Percentiles rank a stretch among this genome's conserved stretches.
phyloP scores from a whole-genome alignment of 2,888 invertebrate species.

The Biston betularia region DNA sequence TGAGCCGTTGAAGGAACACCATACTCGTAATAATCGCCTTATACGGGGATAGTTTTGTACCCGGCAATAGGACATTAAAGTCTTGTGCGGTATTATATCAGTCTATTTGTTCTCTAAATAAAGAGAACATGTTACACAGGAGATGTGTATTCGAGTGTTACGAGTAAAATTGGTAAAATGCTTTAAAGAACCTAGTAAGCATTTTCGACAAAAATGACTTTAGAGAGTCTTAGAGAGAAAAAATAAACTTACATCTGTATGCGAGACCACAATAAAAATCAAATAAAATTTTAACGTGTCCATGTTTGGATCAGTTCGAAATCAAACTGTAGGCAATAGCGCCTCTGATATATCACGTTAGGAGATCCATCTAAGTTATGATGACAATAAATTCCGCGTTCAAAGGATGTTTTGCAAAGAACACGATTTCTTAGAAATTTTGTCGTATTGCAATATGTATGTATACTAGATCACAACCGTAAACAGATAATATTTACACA shows the following conservation, averaged over 20 bases:
- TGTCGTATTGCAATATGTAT: not conserved
- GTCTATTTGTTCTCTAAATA: too few relatives aligned
- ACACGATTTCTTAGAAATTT: not conserved
- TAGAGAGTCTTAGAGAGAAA: too few relatives aligned
- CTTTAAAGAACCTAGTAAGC: too few relatives aligned
- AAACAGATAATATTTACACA: not conserved
- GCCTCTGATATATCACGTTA: not conserved
- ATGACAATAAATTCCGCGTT: slow-evolving; percentile 6
- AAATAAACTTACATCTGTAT: slow-evolving; percentile 8
- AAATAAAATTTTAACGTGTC: slow-evolving; percentile 6
- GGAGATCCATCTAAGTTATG: not conserved
- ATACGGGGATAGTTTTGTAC: too few relatives aligned
- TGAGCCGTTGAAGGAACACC: too few relatives aligned
- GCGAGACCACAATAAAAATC: slow-evolving; percentile 4
- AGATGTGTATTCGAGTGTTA: too few relatives aligned
- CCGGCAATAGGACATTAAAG: too few relatives aligned
- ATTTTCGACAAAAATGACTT: not conserved
- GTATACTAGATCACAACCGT: not conserved
- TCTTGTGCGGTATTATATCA: too few relatives aligned
- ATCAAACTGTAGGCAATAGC: slow-evolving; percentile 11
- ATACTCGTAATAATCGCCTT: too few relatives aligned
- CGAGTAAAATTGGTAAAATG: too few relatives aligned
- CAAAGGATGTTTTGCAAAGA: slow-evolving; percentile 7
- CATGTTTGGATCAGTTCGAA: slow-evolving; percentile 10
- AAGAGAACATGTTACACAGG: too few relatives aligned